Base-by-base conservation (phyloP, 2,888 invertebrate genomes). In the Fissipunctia ypsillon region DNA sequence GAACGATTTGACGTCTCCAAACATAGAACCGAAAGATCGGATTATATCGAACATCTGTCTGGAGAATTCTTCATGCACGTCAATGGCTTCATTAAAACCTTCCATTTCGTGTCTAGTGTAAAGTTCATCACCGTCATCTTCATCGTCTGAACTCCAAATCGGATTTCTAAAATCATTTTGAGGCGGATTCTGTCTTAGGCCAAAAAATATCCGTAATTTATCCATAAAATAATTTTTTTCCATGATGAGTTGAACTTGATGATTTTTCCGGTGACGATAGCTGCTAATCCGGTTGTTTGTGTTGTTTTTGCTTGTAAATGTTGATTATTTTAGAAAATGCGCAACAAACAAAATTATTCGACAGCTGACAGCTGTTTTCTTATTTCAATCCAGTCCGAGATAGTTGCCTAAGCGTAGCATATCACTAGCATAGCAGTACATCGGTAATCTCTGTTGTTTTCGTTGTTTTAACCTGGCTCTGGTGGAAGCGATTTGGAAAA, bases 131-230 rank as follows among this genome's bases (percentile, higher is more conserved):
- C 91, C 95, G 54, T 94, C 94, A 76, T 95, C 96, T 82, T 95
- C 95, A 78, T 95, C 95, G 75, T 95, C 95, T 9, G 94, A 93
- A 69, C 92, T 93, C 96, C 96, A 96, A 84, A 96, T 95, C 7
- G 96, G 96, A 85, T 96, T 96, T 65, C 96, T 93, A 85, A 96
- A 96, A 83, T 96, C 95, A 78, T 95, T 96, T 84, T 90, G 89
- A 38, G 95, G 95, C 52, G 93, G 91, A 69, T 93, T 91, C 63
- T 89, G 88, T 41, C 86, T 86, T 48, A 95, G 56, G 41, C 96
- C 96, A 71, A 96, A 90, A 88, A 95, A 95, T 45, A 90, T 85
- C 41, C 92, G 91, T 63, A 96, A 79, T 87, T 90, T 94, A 69
- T 93, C 92, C 93, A 95, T 92, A 75, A 96, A 92, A 50, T 90